phyloP scores from a whole-genome alignment of 2,888 invertebrate genomes.

The Bedellia somnulentella region DNA sequence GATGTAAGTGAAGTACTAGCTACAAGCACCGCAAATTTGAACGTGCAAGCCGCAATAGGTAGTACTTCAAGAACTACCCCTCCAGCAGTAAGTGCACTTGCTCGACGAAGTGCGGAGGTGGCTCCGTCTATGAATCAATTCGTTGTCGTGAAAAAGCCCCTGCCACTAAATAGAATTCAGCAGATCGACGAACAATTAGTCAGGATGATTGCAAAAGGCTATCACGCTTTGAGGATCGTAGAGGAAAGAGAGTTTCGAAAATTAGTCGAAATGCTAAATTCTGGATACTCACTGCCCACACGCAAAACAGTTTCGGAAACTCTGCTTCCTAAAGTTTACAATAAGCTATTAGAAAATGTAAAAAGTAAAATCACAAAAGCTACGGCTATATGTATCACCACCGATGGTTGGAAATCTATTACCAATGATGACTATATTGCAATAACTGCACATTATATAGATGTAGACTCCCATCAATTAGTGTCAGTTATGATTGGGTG shows the following conservation, averaged over 20 bases:
- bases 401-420: slow-evolving; percentile 14
- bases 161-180: not conserved
- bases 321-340: not conserved
- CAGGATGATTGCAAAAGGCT: too few species aligned
- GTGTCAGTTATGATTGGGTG: not conserved
- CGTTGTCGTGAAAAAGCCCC: not conserved
- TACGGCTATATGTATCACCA: too few species aligned
- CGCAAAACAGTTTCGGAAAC: not conserved
- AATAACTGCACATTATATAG: slow-evolving; percentile 16
- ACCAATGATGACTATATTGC: slow-evolving; percentile 15
- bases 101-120: not conserved
- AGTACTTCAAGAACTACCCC: too few species aligned
- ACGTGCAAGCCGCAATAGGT: too few species aligned
- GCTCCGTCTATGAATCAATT: not conserved
- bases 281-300: not conserved
- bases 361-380: not conserved
- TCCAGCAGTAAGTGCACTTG: too few species aligned
- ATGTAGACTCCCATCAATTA: not conserved
- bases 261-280: not conserved
- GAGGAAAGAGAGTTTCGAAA: not conserved
- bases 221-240: too few species aligned
- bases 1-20: too few species aligned
- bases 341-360: not conserved
- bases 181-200: not conserved
- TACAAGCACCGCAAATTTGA: too few species aligned